Conservation (phyloP, 2,113 vertebrate genomes). For the Ictalurus furcatus region DNA sequence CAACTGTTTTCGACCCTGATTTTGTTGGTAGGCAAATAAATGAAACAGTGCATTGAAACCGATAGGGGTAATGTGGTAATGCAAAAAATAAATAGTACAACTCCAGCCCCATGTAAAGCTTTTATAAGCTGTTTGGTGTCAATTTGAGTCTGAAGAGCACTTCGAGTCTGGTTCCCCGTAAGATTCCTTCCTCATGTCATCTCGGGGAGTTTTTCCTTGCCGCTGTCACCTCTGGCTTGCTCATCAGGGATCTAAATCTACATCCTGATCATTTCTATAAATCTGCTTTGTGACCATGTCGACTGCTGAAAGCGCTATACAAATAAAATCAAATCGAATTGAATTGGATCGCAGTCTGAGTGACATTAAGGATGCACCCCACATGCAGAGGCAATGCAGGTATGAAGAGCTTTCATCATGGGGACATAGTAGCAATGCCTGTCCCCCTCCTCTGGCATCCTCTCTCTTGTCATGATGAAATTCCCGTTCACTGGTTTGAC, state of each 20-base stretch:
- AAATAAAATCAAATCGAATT: not conserved
- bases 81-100: not conserved
- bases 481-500: constrained; percentile 63
- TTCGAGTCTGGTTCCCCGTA: not conserved
- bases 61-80: not conserved
- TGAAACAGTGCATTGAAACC: not conserved
- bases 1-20: not conserved
- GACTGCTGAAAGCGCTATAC: not conserved
- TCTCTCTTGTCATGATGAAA: constrained; percentile 53
- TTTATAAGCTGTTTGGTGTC: not conserved
- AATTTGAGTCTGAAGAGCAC: not conserved
- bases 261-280: not conserved
- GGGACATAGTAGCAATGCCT: constrained; percentile 54
- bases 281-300: not conserved
- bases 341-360: not conserved
- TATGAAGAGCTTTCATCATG: constrained; percentile 61
- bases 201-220: not conserved
- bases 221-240: not conserved
- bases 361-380: not conserved
- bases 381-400: not conserved
- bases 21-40: not conserved
- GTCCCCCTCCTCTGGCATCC: constrained; percentile 23
- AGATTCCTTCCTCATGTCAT: not conserved
- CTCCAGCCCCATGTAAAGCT: constrained; percentile 48
- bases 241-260: not conserved